phyloP scores from a whole-genome alignment of 2,888 invertebrate species.

The Andrena praecox region DNA sequence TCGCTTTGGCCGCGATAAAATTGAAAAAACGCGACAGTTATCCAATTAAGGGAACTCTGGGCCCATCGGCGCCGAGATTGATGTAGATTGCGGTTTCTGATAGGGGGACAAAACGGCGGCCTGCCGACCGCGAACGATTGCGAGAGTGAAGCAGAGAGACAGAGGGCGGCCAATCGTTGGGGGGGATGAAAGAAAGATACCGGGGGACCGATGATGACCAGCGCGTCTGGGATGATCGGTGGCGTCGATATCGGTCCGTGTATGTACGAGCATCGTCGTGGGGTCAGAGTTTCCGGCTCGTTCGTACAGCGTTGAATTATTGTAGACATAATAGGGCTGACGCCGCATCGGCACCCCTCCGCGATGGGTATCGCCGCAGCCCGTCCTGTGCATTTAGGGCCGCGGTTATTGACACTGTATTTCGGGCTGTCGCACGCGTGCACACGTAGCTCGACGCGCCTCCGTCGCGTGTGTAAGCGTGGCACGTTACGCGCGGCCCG shows the following conservation, averaged over 20 bases:
- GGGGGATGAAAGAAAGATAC: constrained; percentile 23
- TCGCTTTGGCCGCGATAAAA: constrained; percentile 61
- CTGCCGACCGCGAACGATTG: constrained; percentile 39
- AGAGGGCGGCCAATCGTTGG: neutral
- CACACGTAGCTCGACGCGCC: constrained; percentile 22
- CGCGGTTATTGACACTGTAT: constrained; percentile 70
- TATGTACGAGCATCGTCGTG: constrained; percentile 3
- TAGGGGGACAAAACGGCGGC: constrained; percentile 54
- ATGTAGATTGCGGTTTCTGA: constrained; percentile 65
- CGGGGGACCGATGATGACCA: constrained; percentile 13
- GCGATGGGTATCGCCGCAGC: constrained; percentile 54
- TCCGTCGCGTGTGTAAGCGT: constrained; percentile 19
- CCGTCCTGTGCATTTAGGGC: constrained; percentile 64
- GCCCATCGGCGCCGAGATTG: constrained; percentile 57
- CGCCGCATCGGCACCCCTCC: constrained; percentile 67
- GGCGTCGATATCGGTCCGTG: neutral
- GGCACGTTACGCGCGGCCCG: constrained; percentile 30
- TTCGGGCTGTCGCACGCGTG: constrained; percentile 48
- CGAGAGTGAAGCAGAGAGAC: constrained; percentile 4
- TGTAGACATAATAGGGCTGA: constrained; percentile 72
- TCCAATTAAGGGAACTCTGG: constrained; percentile 62
- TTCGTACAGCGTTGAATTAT: constrained; percentile 71
- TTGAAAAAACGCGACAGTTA: constrained; percentile 62
- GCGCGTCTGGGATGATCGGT: constrained; percentile 2
- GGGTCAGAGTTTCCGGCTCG: constrained; percentile 35